phyloP scores from a whole-genome alignment of 2,113 vertebrate genomes.

The Solenodon paradoxus region DNA sequence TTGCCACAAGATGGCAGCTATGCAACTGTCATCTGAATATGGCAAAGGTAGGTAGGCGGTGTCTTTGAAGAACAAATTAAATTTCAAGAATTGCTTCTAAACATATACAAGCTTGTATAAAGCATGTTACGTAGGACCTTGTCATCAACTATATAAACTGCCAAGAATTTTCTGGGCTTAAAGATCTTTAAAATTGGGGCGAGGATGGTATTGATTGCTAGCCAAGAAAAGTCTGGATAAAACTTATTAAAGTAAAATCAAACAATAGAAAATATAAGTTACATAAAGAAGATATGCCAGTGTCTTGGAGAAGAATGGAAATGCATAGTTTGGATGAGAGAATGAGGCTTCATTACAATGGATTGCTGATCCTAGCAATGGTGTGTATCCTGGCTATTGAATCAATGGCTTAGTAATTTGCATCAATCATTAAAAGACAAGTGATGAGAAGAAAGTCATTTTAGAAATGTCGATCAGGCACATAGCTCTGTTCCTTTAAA shows the following conservation, averaged over 20 bases:
- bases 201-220: constrained; percentile 14
- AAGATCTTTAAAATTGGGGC: not conserved
- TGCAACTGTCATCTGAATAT: constrained; percentile 54
- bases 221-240: not conserved
- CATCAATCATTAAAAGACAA: constrained; percentile 10
- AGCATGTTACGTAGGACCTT: not conserved
- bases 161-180: not conserved
- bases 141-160: not conserved
- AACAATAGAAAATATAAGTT: not conserved
- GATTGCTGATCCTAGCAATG: constrained; percentile 16
- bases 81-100: constrained; percentile 24
- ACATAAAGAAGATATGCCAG: not conserved
- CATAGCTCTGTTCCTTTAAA: not conserved
- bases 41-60: constrained; percentile 6
- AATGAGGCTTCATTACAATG: not conserved
- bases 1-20: constrained; percentile 77
- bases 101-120: not conserved
- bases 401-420: not conserved
- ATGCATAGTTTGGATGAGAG: not conserved
- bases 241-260: constrained; percentile 1
- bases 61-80: not conserved
- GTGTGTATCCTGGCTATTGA: constrained; percentile 2
- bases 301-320: constrained; percentile 14
- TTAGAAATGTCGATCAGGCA: not conserved
- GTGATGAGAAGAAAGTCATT: not conserved